Conservation (phyloP, 2,113 vertebrate species). For the Lophura nycthemera region DNA sequence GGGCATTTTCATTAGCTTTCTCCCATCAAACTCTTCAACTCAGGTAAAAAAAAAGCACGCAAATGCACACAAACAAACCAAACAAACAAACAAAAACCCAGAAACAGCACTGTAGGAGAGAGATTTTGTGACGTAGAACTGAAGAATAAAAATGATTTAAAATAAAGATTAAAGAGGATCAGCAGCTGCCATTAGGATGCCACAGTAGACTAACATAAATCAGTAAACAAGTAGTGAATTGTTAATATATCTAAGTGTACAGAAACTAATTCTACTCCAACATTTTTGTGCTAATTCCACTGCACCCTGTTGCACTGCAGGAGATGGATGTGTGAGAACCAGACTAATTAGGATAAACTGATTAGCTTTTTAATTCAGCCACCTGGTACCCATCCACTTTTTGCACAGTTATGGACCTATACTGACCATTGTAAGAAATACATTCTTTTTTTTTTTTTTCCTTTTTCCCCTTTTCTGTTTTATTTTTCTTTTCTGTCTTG, state of each 20-base stretch:
- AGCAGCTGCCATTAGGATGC: background rate
- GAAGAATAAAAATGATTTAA: slow-evolving; percentile 12
- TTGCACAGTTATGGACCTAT: background rate
- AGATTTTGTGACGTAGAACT: background rate
- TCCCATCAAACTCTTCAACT: background rate
- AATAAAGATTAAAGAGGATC: slow-evolving; percentile 31
- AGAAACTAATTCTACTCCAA: background rate
- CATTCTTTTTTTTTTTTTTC: too few relatives aligned
- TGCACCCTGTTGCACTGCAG: background rate
- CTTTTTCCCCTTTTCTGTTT: background rate
- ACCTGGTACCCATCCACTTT: slow-evolving; percentile 51
- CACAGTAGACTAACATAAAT: background rate
- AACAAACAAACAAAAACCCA: background rate
- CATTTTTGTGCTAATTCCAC: background rate
- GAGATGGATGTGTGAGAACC: slow-evolving; percentile 35
- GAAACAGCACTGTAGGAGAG: background rate
- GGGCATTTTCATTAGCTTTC: background rate
- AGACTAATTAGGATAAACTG: slow-evolving; percentile 38
- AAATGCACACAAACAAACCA: background rate
- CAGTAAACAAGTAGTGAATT: background rate
- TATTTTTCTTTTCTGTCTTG: background rate
- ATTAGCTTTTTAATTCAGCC: slow-evolving; percentile 20
- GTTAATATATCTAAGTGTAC: background rate
- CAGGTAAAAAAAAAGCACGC: background rate
- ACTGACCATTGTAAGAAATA: slow-evolving; percentile 18